Conservation (phyloP, 2,797 vertebrate genomes). For the Sebastes dallii region DNA sequence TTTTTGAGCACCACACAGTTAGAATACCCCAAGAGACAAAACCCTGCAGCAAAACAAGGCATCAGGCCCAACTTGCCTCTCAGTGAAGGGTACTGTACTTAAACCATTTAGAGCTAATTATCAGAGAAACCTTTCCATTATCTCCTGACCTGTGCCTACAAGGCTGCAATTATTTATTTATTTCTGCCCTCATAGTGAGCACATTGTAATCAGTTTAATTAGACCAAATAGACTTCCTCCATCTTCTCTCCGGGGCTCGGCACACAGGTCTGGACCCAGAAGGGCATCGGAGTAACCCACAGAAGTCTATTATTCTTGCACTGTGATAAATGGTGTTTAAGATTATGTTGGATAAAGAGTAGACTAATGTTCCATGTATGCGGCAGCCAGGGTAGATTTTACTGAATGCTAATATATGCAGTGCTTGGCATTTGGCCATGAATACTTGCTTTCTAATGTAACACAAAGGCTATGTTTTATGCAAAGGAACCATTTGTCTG, state of each 20-base stretch:
- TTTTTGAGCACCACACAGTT: background rate
- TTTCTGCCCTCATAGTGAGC: constrained; percentile 34
- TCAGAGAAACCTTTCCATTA: constrained; percentile 65
- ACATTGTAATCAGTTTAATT: constrained; percentile 71
- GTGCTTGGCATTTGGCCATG: constrained; percentile 73
- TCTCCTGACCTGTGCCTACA: constrained; percentile 66
- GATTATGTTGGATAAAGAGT: constrained; percentile 61
- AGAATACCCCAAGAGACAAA: background rate
- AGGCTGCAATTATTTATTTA: constrained; percentile 62
- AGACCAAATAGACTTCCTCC: constrained; percentile 56
- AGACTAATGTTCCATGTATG: constrained; percentile 53
- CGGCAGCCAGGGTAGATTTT: constrained; percentile 32
- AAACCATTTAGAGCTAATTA: constrained; percentile 70
- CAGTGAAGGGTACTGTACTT: constrained; percentile 45
- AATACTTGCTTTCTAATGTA: constrained; percentile 61
- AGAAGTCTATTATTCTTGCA: constrained; percentile 45
- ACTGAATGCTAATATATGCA: constrained; percentile 76
- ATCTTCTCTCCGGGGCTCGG: constrained; percentile 22
- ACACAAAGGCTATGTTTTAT: constrained; percentile 64
- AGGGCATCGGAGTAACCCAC: constrained; percentile 11
- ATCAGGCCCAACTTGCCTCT: constrained; percentile 19
- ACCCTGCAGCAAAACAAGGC: constrained; percentile 1
- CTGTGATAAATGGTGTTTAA: constrained; percentile 68
- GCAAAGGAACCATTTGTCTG: constrained; percentile 63
- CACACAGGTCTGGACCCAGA: constrained; percentile 22